Percentiles rank a stretch among this genome's conserved stretches.
Conservation (phyloP, 2,888 invertebrate genomes). For the Urechis unicinctus region DNA sequence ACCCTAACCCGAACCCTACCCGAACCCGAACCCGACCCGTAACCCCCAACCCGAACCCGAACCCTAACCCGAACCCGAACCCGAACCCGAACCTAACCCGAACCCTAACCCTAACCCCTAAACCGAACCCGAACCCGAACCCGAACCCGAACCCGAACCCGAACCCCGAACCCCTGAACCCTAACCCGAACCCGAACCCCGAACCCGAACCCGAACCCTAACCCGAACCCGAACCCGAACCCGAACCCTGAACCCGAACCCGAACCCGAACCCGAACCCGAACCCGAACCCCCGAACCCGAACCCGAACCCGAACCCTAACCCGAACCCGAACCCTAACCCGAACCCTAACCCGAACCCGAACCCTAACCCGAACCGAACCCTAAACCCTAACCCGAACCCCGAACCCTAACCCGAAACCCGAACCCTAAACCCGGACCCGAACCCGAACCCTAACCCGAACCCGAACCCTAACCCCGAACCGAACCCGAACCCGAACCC, state of each 20-base stretch:
- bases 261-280: constrained; percentile 9
- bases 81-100: constrained; percentile 18
- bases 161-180: constrained; percentile 22
- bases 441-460: constrained; percentile 6
- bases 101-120: constrained; percentile 18
- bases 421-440: constrained; percentile 2
- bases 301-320: constrained; percentile 7
- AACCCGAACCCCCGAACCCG: too few relatives aligned
- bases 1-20: constrained; percentile 23
- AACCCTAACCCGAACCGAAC: constrained; percentile 1
- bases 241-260: constrained; percentile 9
- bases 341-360: constrained; percentile 5
- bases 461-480: constrained; percentile 3
- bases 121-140: constrained; percentile 23
- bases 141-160: constrained; percentile 22
- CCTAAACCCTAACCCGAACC: constrained; percentile 4
- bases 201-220: constrained; percentile 5
- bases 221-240: constrained; percentile 5
- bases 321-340: constrained; percentile 7
- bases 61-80: constrained; percentile 22
- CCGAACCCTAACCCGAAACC: constrained; percentile 4
- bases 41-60: constrained; percentile 21
- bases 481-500: constrained; percentile 25
- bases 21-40: too few relatives aligned
- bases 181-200: constrained; percentile 14